Evolutionary conservation across 2,113 vertebrate species (phyloP).

Genomic region (Lanius collurio): DNA sequence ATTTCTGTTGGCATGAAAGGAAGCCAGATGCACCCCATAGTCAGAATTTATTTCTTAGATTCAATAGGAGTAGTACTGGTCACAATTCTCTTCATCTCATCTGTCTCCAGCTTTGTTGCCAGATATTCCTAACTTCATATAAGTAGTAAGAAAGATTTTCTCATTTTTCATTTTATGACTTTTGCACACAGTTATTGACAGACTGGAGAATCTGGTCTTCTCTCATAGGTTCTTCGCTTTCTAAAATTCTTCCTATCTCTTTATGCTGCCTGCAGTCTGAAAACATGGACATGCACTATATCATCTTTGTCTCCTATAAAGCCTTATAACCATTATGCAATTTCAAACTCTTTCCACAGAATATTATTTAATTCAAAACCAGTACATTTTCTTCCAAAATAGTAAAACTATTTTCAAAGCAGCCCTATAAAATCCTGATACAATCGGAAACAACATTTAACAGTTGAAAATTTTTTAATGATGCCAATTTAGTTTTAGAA

Average conservation of each 20-base stretch:
- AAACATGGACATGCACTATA: not conserved
- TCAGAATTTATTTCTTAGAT: not conserved
- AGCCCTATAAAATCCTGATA: not conserved
- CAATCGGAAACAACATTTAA: conserved; percentile 5
- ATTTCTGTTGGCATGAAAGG: not conserved
- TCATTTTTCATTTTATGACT: conserved; percentile 14
- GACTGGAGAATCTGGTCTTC: conserved; percentile 3
- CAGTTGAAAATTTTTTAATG: not conserved
- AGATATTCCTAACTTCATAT: conserved; percentile 38
- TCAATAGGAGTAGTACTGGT: not conserved
- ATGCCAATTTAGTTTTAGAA: conserved; percentile 30
- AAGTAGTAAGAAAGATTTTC: conserved; percentile 35
- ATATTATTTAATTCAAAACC: not conserved
- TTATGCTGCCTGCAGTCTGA: not conserved
- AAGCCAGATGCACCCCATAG: not conserved
- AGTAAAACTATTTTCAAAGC: conserved; percentile 5
- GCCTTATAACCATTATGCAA: not conserved
- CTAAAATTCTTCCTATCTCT: not conserved
- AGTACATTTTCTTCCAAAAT: not conserved
- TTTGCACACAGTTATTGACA: not conserved
- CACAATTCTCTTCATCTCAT: conserved; percentile 56
- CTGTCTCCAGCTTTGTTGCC: conserved; percentile 48
- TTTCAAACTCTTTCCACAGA: not conserved
- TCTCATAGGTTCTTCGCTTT: not conserved
- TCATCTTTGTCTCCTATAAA: not conserved